Conservation (phyloP, 2,113 vertebrate species). For the Sciurus niger region DNA sequence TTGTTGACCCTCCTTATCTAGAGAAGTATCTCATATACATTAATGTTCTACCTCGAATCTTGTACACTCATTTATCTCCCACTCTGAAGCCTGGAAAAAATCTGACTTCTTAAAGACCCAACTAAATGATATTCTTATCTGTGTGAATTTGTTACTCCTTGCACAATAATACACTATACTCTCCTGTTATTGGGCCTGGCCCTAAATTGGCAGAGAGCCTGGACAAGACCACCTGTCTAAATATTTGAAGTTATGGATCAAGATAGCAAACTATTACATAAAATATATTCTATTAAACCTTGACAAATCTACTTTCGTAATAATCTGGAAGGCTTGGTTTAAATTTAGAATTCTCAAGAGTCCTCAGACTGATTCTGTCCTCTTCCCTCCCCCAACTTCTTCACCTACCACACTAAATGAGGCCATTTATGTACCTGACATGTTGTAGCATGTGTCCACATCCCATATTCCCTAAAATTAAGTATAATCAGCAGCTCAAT, state of each 20-base stretch:
- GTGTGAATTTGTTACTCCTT: neutral
- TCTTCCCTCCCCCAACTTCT: neutral
- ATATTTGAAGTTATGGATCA: constrained; percentile 34
- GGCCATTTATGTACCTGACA: too few relatives aligned
- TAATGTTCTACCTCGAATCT: neutral
- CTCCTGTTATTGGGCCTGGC: neutral
- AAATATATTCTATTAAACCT: neutral
- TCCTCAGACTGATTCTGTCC: neutral
- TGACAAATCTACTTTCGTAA: neutral
- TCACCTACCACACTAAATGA: neutral
- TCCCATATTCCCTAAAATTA: neutral
- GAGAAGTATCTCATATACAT: neutral
- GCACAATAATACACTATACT: neutral
- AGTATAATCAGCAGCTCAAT: neutral
- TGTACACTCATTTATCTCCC: neutral
- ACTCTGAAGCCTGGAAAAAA: neutral
- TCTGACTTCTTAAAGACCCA: neutral
- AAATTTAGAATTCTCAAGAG: constrained; percentile 44
- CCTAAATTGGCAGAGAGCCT: constrained; percentile 11
- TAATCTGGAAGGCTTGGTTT: constrained; percentile 10
- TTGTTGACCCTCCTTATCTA: neutral
- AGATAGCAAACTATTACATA: neutral
- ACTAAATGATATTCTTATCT: neutral
- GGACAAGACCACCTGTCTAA: neutral
- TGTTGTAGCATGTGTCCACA: neutral